Evolutionary conservation across 2,113 vertebrate genomes (phyloP), one percentile per base, ranked within the genome.

Genomic region (Oncorhynchus gorbuscha): DNA sequence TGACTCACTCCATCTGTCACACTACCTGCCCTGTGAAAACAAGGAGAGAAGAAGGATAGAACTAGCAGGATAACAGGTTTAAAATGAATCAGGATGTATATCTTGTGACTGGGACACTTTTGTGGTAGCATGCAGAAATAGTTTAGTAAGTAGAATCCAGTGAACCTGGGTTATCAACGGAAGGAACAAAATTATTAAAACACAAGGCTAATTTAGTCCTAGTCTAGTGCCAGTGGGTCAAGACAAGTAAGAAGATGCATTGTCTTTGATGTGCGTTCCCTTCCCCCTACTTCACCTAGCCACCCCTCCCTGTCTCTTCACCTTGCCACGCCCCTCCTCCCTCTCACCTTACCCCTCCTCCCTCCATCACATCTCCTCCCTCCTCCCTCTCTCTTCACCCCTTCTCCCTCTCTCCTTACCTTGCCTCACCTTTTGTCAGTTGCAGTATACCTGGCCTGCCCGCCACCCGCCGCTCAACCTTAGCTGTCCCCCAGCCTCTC

Each of bases 391-490:
- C 92, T 92, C 88, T 88, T 89, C 89, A 82, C 71, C 74, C 87
- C 90, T 87, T 9, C 48, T 84, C 88, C 55, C 13, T 49, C 61
- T 93, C 92, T 92, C 88, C 88, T 90, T 89, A 84, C 72, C 74
- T 87, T 90, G 88, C 28, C 48, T 84, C 88, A 71, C 83, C 87
- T 88, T 85, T 89, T 81, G 82, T 83, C 84, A 75, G 70, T 89
- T 91, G 86, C 85, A 86, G 88, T 90, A 89, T 70, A 81, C 77
- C 61, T 20, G 24, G 61, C 69, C 76, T 26, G 20, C 3, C 51
- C 90, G 88, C 88, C 79, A 75, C 85, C 91, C 89, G 24, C 65
- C 62, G 78, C 76, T 89, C 85, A 89, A 90, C 90, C 90, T 92
- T 78, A 89, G 69, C 74, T 89, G 88, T 92, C 90, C 88, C 88